These are phyloP conservation scores for Frieseomelitta varia DNA, from an alignment of 1,140 invertebrate genomes.

Conservation along the genomic window DNA sequence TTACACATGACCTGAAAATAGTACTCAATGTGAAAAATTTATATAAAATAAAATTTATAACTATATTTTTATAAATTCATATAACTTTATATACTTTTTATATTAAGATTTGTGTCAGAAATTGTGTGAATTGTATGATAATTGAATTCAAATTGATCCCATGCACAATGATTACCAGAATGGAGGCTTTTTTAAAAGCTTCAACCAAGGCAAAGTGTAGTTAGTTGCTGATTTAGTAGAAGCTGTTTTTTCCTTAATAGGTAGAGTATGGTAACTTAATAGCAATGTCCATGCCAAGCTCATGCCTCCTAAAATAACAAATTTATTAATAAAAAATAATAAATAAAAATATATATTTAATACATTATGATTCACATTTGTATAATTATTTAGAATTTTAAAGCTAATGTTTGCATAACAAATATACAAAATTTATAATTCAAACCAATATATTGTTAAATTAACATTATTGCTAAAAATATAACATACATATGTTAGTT, in stretches of 20 bases:
- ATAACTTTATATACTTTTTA: constrained; percentile 27
- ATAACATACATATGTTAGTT: too few species aligned
- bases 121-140: constrained; percentile 15
- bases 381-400: background rate
- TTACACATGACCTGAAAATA: constrained; percentile 85
- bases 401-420: background rate
- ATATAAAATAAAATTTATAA: constrained; percentile 8
- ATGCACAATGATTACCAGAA: constrained; percentile 81
- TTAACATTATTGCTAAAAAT: background rate
- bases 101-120: constrained; percentile 8
- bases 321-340: constrained; percentile 25
- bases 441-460: background rate
- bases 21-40: constrained; percentile 34
- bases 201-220: constrained; percentile 82
- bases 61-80: constrained; percentile 21
- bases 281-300: constrained; percentile 83
- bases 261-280: constrained; percentile 81
- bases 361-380: background rate
- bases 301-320: constrained; percentile 79
- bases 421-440: background rate
- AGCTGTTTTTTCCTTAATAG: constrained; percentile 69
- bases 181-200: constrained; percentile 83
- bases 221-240: constrained; percentile 66
- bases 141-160: constrained; percentile 29
- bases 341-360: background rate